Percentiles rank a stretch among this genome's conserved stretches.
Conservation (phyloP, 2,888 invertebrate species). For the Platycheirus albimanus region DNA sequence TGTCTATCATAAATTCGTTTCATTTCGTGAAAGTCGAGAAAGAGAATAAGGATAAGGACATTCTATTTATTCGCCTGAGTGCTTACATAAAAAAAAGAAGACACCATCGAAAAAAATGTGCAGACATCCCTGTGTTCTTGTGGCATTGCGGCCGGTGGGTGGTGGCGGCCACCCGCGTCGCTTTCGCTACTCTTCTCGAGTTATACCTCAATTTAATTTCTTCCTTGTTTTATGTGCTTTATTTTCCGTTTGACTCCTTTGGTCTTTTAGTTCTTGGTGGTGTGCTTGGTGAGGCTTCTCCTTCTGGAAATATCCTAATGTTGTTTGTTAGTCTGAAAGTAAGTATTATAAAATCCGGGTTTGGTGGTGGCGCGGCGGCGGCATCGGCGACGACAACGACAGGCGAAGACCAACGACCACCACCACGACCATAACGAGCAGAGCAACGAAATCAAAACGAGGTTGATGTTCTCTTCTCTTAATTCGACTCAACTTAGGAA, state of each 20-base stretch:
- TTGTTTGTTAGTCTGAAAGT: slow-evolving; percentile 29
- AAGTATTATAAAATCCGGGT: background rate
- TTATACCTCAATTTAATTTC: slow-evolving; percentile 60
- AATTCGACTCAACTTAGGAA: slow-evolving; percentile 45
- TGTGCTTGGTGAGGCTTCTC: slow-evolving; percentile 5
- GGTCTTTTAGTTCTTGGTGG: slow-evolving; percentile 1
- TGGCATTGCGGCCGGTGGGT: too few relatives aligned
- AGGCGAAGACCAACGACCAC: background rate
- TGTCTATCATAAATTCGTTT: slow-evolving; percentile 59
- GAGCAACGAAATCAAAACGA: slow-evolving; percentile 40
- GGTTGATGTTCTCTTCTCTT: slow-evolving; percentile 44
- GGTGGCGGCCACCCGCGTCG: too few relatives aligned
- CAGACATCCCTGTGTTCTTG: slow-evolving; percentile 22
- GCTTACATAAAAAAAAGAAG: slow-evolving; percentile 38
- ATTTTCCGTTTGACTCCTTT: slow-evolving; percentile 22
- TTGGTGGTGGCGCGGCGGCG: background rate
- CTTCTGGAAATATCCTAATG: slow-evolving; percentile 29
- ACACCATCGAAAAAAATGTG: slow-evolving; percentile 10
- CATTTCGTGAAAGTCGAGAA: slow-evolving; percentile 28
- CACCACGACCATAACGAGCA: background rate
- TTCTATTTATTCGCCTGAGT: slow-evolving; percentile 68
- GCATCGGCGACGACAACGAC: background rate
- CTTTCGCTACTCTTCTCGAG: slow-evolving; percentile 13
- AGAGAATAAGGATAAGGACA: slow-evolving; percentile 56
- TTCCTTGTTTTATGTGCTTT: slow-evolving; percentile 58